Evolutionary conservation across 2,113 vertebrate species (phyloP).

Genomic region (Onychostoma macrolepis): DNA sequence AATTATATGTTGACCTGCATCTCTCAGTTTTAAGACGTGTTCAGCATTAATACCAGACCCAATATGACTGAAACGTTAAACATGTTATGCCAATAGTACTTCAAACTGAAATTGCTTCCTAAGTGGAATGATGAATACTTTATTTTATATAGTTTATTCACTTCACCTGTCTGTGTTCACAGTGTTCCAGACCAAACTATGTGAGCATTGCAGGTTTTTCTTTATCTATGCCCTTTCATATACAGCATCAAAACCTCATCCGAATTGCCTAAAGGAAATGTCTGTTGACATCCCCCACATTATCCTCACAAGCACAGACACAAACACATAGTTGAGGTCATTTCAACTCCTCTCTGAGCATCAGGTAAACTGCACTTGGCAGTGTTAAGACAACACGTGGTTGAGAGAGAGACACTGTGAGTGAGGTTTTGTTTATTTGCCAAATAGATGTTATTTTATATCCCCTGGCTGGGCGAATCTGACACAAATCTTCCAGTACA

Average conservation of each 20-base stretch:
- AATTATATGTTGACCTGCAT: neutral
- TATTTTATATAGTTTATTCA: neutral
- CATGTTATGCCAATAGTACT: neutral
- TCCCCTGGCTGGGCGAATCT: conserved; percentile 25
- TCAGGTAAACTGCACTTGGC: conserved; percentile 17
- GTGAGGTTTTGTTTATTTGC: conserved; percentile 40
- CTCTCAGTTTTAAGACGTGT: neutral
- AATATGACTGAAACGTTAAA: neutral
- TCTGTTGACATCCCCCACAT: conserved; percentile 12
- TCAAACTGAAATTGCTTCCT: neutral
- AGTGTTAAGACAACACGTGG: neutral
- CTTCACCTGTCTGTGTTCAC: too few species aligned
- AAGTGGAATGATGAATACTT: neutral
- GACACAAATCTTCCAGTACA: neutral
- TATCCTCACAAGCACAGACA: conserved; percentile 17
- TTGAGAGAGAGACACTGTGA: neutral
- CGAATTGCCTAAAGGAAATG: neutral
- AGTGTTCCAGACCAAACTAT: neutral
- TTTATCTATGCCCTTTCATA: conserved; percentile 5
- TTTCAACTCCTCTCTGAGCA: conserved; percentile 19
- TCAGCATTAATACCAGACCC: neutral
- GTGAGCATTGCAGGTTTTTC: neutral
- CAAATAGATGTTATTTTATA: neutral
- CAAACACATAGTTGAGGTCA: conserved; percentile 14
- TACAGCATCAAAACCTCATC: neutral